These are phyloP conservation scores for Pristionchus pacificus DNA, from an alignment of 1,140 invertebrate species.

Conservation along the genomic window DNA sequence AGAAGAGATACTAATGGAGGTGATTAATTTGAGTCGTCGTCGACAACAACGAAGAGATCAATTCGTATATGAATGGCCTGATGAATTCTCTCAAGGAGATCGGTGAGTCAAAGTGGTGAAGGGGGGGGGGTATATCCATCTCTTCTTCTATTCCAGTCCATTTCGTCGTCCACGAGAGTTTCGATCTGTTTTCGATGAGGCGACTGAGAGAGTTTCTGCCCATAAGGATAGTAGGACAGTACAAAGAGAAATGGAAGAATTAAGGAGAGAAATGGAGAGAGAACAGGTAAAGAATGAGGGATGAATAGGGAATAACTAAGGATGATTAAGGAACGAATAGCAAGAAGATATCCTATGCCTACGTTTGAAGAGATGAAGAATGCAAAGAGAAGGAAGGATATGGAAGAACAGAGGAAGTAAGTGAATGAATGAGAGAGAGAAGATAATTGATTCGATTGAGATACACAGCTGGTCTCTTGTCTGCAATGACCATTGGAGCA, in stretches of 20 bases:
- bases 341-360: conserved; percentile 29
- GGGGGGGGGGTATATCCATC: too few relatives aligned
- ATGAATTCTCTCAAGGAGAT: background rate
- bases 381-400: conserved; percentile 29
- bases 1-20: conserved; percentile 15
- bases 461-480: too few relatives aligned
- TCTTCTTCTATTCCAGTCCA: background rate
- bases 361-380: conserved; percentile 35
- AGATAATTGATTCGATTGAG: too few relatives aligned
- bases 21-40: background rate
- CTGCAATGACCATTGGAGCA: background rate
- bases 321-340: conserved; percentile 6
- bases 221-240: conserved; percentile 30
- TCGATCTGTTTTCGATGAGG: background rate
- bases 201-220: conserved; percentile 12
- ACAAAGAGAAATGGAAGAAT: conserved; percentile 32
- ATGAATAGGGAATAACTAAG: conserved; percentile 6
- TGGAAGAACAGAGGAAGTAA: conserved; percentile 22
- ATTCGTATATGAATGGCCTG: background rate
- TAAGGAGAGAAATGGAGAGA: conserved; percentile 28
- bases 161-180: conserved; percentile 5
- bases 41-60: background rate
- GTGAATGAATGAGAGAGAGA: too few relatives aligned
- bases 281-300: conserved; percentile 22
- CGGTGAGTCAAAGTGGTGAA: too few relatives aligned